phyloP scores from a whole-genome alignment of 2,888 invertebrate genomes.

The Thereva unica region DNA sequence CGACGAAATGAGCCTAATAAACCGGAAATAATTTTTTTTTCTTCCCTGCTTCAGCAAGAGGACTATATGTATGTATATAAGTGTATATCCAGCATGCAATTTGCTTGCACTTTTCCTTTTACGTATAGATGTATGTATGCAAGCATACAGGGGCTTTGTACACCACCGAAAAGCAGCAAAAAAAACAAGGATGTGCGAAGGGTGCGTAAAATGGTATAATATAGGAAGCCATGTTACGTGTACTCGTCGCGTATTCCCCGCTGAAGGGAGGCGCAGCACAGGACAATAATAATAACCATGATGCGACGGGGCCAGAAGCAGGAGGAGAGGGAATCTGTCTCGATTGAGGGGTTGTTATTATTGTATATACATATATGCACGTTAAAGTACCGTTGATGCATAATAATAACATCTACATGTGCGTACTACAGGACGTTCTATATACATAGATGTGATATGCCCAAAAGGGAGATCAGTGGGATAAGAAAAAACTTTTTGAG shows the following conservation, averaged over 20 bases:
- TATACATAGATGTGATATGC: neutral
- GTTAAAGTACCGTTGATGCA: constrained; percentile 4
- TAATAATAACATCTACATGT: neutral
- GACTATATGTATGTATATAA: constrained; percentile 6
- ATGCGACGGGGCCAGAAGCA: too few species aligned
- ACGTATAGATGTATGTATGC: constrained; percentile 12
- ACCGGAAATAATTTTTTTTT: constrained; percentile 20
- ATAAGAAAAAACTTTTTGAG: neutral
- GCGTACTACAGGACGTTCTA: neutral
- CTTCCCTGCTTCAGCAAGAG: neutral
- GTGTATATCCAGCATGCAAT: constrained; percentile 23
- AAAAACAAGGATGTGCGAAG: too few species aligned
- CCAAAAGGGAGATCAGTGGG: neutral
- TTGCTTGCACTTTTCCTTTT: constrained; percentile 21
- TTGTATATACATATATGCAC: neutral
- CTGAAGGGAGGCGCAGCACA: too few species aligned
- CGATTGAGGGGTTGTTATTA: too few species aligned
- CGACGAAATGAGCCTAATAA: constrained; percentile 27
- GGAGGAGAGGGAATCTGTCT: too few species aligned
- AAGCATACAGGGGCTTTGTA: neutral
- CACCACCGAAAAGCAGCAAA: too few species aligned
- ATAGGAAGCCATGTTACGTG: too few species aligned
- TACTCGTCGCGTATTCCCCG: too few species aligned
- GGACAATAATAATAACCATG: too few species aligned
- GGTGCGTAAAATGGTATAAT: too few species aligned